These are phyloP conservation scores for Scaptodrosophila latifasciaeformis DNA, from an alignment of 2,888 invertebrate genomes.

Conservation along the genomic window DNA sequence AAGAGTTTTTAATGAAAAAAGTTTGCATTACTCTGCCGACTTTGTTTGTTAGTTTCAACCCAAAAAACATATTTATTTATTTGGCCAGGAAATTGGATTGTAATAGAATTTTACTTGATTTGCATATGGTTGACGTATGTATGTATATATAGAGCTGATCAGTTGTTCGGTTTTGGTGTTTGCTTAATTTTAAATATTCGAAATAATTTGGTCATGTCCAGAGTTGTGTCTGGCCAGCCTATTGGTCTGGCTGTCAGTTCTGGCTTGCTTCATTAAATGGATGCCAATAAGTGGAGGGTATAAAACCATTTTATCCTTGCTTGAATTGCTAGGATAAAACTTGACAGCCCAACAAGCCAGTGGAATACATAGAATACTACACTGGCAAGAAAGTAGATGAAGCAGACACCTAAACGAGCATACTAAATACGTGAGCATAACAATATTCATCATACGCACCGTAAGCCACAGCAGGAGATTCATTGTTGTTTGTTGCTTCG, in stretches of 20 bases:
- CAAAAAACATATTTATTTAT: constrained; percentile 12
- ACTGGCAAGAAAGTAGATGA: no score
- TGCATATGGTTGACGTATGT: constrained; percentile 9
- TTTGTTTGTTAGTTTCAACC: not conserved
- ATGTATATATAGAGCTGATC: no score
- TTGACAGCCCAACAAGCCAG: constrained; percentile 15
- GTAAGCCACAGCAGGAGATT: no score
- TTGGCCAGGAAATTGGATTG: constrained; percentile 38
- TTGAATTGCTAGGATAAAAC: constrained; percentile 62
- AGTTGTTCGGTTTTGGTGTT: not conserved
- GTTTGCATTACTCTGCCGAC: constrained; percentile 33
- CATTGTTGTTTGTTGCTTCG: no score
- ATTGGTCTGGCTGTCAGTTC: no score
- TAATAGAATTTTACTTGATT: constrained; percentile 39
- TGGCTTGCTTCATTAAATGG: constrained; percentile 60
- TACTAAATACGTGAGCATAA: constrained; percentile 37
- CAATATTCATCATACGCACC: constrained; percentile 60
- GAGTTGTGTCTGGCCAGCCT: no score
- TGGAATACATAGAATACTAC: no score
- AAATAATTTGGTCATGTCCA: no score
- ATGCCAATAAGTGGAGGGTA: constrained; percentile 53
- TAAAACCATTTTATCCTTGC: constrained; percentile 61
- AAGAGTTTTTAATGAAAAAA: constrained; percentile 66
- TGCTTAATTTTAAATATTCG: not conserved
- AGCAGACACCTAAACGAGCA: no score